A percentile compares a stretch with the other conserved stretches of the same genome.
Conservation (phyloP, 2,888 invertebrate genomes). For the Amorpha juglandis region DNA sequence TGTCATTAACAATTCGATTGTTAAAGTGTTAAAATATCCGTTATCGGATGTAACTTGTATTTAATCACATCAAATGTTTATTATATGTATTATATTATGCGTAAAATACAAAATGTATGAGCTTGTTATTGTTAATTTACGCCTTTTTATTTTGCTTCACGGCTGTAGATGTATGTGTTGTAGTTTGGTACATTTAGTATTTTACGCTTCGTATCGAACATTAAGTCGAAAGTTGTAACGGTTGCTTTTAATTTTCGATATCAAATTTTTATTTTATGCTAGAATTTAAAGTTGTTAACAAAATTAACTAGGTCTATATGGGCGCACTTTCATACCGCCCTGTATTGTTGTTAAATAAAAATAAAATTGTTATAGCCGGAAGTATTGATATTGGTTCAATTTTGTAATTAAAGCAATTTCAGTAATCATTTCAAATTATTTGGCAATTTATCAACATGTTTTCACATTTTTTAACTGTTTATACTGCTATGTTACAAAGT, state of each 20-base stretch:
- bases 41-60: slow-evolving; percentile 34
- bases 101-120: slow-evolving; percentile 67
- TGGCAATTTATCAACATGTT: too few relatives aligned
- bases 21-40: slow-evolving; percentile 33
- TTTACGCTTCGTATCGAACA: slow-evolving; percentile 53
- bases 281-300: slow-evolving; percentile 49
- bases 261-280: slow-evolving; percentile 67
- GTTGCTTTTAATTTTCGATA: slow-evolving; percentile 43
- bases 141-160: slow-evolving; percentile 63
- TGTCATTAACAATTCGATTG: slow-evolving; percentile 33
- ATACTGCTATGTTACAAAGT: too few relatives aligned
- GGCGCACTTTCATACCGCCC: too few relatives aligned
- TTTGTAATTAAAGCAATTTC: too few relatives aligned
- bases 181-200: slow-evolving; percentile 58
- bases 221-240: slow-evolving; percentile 7
- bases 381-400: too few relatives aligned
- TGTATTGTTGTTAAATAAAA: too few relatives aligned
- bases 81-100: slow-evolving; percentile 46
- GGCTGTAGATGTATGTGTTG: slow-evolving; percentile 39
- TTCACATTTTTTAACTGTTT: too few relatives aligned
- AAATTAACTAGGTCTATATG: slow-evolving; percentile 37
- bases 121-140: slow-evolving; percentile 61
- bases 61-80: slow-evolving; percentile 22
- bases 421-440: too few relatives aligned
- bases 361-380: too few relatives aligned